phyloP scores from a whole-genome alignment of 2,888 invertebrate genomes.

The Ochlodes sylvanus region DNA sequence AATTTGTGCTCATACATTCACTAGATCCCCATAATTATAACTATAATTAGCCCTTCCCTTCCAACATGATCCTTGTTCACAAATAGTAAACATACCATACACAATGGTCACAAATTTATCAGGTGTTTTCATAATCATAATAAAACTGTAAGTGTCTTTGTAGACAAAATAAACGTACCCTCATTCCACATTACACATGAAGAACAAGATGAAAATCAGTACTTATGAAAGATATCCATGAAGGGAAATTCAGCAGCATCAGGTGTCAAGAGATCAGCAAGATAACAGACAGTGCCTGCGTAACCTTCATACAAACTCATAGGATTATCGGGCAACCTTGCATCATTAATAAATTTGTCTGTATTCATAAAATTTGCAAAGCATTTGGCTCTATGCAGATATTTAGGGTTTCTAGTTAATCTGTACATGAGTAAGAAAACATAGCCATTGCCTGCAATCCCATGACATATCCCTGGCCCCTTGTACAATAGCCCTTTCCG shows the following conservation, averaged over 20 bases:
- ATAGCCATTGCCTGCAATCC: conserved; percentile 93
- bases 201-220: conserved; percentile 42
- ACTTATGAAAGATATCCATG: conserved; percentile 87
- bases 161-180: too few relatives aligned
- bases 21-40: too few relatives aligned
- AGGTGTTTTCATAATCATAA: too few relatives aligned
- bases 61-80: too few relatives aligned
- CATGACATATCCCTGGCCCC: conserved; percentile 96
- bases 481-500: conserved; percentile 92
- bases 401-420: conserved; percentile 88
- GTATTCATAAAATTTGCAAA: conserved; percentile 91
- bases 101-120: too few relatives aligned
- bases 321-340: conserved; percentile 92
- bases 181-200: neutral
- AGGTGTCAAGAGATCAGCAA: conserved; percentile 90
- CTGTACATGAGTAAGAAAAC: conserved; percentile 91
- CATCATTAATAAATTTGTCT: conserved; percentile 87
- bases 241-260: conserved; percentile 92
- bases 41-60: too few relatives aligned
- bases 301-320: conserved; percentile 94
- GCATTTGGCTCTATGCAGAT: conserved; percentile 89
- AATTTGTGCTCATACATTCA: too few relatives aligned
- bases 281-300: conserved; percentile 93
- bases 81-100: too few relatives aligned
- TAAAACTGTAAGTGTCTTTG: too few relatives aligned